A percentile compares a stretch with the other conserved stretches of the same genome.
Conservation (phyloP, 2,888 invertebrate genomes). For the Syritta pipiens region DNA sequence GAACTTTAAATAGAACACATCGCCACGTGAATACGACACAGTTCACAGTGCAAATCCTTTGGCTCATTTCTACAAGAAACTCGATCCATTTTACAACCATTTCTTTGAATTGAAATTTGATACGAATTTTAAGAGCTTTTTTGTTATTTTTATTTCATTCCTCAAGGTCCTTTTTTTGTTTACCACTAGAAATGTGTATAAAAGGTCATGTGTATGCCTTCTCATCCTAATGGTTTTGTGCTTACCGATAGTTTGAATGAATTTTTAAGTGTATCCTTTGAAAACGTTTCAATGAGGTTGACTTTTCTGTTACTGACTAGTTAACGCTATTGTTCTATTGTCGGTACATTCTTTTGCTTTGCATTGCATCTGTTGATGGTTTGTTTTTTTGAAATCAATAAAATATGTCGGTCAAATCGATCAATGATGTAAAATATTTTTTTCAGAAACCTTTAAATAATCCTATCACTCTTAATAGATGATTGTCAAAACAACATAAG, state of each 20-base stretch:
- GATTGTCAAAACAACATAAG: too few species aligned
- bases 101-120: slow-evolving; percentile 59
- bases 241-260: not conserved
- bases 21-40: too few species aligned
- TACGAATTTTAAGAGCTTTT: slow-evolving; percentile 55
- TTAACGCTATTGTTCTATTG: too few species aligned
- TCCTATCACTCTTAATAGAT: too few species aligned
- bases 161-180: not conserved
- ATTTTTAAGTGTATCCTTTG: not conserved
- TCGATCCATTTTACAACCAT: slow-evolving; percentile 53
- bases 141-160: slow-evolving; percentile 34
- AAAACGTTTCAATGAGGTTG: not conserved
- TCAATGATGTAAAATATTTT: too few species aligned
- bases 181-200: not conserved
- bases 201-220: not conserved
- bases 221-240: not conserved
- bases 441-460: too few species aligned
- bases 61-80: slow-evolving; percentile 56
- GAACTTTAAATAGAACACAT: too few species aligned
- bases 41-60: slow-evolving; percentile 62
- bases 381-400: too few species aligned
- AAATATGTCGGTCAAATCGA: too few species aligned
- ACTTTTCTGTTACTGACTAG: too few species aligned
- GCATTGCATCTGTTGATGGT: too few species aligned
- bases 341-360: too few species aligned